phyloP scores from a whole-genome alignment of 2,888 invertebrate species.

The Disparrhopalites patrizii region DNA sequence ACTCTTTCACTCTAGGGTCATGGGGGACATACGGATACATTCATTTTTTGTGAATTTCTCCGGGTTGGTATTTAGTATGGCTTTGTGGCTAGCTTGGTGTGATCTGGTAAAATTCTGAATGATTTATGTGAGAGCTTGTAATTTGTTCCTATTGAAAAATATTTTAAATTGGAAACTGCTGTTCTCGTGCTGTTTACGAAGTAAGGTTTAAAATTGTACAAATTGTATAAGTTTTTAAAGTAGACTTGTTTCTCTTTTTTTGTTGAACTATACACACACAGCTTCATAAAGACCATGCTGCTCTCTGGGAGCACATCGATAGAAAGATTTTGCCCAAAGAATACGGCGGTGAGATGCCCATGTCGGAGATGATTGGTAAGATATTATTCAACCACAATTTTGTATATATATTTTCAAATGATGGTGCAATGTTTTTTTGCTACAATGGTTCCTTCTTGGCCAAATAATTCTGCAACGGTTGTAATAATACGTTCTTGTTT shows the following conservation, averaged over 20 bases:
- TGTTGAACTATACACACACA: slow-evolving; percentile 51
- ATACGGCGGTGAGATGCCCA: slow-evolving; percentile 77
- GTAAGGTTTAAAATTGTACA: too few species aligned
- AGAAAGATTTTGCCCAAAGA: slow-evolving; percentile 73
- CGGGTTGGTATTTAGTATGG: too few species aligned
- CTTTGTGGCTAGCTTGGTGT: too few species aligned
- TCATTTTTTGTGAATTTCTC: too few species aligned
- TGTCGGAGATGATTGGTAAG: slow-evolving; percentile 78
- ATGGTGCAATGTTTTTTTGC: neutral
- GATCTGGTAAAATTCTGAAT: too few species aligned
- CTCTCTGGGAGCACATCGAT: slow-evolving; percentile 67
- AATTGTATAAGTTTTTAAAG: too few species aligned
- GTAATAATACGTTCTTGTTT: neutral
- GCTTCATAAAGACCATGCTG: slow-evolving; percentile 71
- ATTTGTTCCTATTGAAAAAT: too few species aligned
- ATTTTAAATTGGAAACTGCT: too few species aligned
- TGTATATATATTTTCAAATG: neutral
- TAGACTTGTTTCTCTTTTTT: neutral
- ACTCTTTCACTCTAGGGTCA: too few species aligned
- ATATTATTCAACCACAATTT: slow-evolving; percentile 47
- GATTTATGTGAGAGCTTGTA: too few species aligned
- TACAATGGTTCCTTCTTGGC: neutral
- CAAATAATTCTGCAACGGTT: neutral
- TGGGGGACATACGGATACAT: too few species aligned
- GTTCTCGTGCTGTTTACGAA: too few species aligned